Evolutionary conservation across 2,888 invertebrate genomes (phyloP).

Genomic region (Epistrophella euchroma): DNA sequence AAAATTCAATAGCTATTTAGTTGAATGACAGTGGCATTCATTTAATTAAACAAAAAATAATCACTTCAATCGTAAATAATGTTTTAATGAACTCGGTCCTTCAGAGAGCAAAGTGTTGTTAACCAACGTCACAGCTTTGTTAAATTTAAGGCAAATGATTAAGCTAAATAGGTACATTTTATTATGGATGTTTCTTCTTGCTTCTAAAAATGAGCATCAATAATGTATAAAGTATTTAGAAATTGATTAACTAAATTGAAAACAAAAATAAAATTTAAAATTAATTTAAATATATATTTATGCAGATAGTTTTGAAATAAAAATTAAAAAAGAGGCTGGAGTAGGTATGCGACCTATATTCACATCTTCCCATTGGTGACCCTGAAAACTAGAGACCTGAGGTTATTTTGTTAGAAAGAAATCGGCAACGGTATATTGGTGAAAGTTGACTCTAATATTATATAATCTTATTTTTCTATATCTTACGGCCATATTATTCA

Average conservation of each 20-base stretch:
- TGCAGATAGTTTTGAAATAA: too few relatives aligned
- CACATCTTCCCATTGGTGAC: too few relatives aligned
- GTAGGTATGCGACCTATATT: too few relatives aligned
- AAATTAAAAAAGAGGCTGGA: too few relatives aligned
- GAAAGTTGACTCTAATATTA: too few relatives aligned
- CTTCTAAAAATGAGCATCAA: neutral
- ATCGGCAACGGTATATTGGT: too few relatives aligned
- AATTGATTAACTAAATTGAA: neutral
- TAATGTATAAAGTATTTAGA: neutral
- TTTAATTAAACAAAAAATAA: slow-evolving; percentile 2
- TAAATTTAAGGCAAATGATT: slow-evolving; percentile 2
- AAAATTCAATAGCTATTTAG: slow-evolving; percentile 1
- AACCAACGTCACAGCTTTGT: slow-evolving; percentile 10
- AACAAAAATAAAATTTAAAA: neutral
- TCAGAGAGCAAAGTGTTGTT: neutral
- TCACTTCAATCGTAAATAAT: neutral
- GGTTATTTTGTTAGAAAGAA: too few relatives aligned
- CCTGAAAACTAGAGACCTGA: too few relatives aligned
- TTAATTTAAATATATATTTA: too few relatives aligned
- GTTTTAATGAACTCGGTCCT: neutral
- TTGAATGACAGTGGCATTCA: slow-evolving; percentile 13
- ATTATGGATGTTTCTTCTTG: neutral
- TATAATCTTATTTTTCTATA: too few relatives aligned
- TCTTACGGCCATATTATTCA: too few relatives aligned
- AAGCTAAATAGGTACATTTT: neutral